Conservation (phyloP, 1,140 invertebrate species). For the Lycorma delicatula region DNA sequence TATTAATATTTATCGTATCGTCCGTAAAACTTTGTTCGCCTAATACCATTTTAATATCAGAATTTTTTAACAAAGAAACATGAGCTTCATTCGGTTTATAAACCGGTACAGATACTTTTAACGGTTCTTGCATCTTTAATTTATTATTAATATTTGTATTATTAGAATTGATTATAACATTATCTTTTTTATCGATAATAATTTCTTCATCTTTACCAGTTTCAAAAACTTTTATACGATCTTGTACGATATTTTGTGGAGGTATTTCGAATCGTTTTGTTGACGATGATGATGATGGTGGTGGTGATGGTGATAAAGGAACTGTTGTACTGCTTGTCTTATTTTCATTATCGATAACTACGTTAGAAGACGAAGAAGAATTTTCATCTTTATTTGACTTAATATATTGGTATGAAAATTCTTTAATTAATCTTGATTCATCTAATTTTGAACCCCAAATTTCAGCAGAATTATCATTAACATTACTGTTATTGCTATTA, state of each 20-base stretch:
- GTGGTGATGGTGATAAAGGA: too few species aligned
- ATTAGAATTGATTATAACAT: too few species aligned
- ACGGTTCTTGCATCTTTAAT: constrained; percentile 39
- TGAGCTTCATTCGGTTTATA: constrained; percentile 41
- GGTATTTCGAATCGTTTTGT: constrained; percentile 27
- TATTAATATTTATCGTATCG: not conserved
- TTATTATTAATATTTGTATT: constrained; percentile 30
- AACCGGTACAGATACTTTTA: constrained; percentile 37
- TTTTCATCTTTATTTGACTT: constrained; percentile 32
- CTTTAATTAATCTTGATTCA: constrained; percentile 39
- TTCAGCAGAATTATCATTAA: too few species aligned
- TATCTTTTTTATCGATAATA: too few species aligned
- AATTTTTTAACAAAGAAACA: constrained; percentile 30
- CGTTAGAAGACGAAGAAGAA: too few species aligned
- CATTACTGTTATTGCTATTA: too few species aligned
- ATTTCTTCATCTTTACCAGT: constrained; percentile 21
- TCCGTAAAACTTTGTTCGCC: not conserved
- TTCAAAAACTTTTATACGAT: constrained; percentile 38
- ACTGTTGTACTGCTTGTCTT: too few species aligned
- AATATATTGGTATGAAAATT: constrained; percentile 43
- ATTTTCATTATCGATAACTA: constrained; percentile 5
- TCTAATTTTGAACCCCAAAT: constrained; percentile 38
- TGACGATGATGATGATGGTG: too few species aligned
- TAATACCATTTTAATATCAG: constrained; percentile 20
- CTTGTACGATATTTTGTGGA: constrained; percentile 43